phyloP scores from a whole-genome alignment of 53 echinoderm and acorn worm genomes.

The Echinometra lucunter region DNA sequence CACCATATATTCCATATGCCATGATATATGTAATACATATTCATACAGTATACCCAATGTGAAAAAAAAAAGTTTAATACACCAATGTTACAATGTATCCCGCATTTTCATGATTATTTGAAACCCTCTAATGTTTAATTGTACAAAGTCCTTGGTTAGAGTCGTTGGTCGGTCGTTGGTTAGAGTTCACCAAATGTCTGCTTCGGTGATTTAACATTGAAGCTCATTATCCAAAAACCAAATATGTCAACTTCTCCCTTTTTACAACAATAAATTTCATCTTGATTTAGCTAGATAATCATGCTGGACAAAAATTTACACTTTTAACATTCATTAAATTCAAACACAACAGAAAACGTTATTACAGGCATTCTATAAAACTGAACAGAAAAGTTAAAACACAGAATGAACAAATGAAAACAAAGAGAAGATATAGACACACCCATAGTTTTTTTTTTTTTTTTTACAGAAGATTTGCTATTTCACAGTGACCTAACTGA shows the following conservation, averaged over 20 bases:
- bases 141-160: slow-evolving; percentile 30
- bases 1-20: slow-evolving; percentile 53
- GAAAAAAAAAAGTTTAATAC: slow-evolving; percentile 60
- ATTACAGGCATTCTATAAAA: not conserved
- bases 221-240: not conserved
- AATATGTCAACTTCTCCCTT: not conserved
- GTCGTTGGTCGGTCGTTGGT: slow-evolving; percentile 13
- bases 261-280: slow-evolving; percentile 52
- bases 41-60: slow-evolving; percentile 69
- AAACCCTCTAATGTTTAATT: not conserved
- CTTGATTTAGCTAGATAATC: slow-evolving; percentile 21
- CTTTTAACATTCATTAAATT: not conserved
- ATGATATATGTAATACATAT: slow-evolving; percentile 62
- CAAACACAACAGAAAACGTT: not conserved
- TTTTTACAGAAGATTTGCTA: not conserved
- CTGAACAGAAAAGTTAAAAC: not conserved
- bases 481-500: not conserved
- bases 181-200: not conserved
- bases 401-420: too few relatives aligned
- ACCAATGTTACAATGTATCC: slow-evolving; percentile 22
- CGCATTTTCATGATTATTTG: slow-evolving; percentile 46
- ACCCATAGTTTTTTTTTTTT: too few relatives aligned
- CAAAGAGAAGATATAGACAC: not conserved
- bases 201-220: not conserved
- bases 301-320: slow-evolving; percentile 50